phyloP scores from a whole-genome alignment of 2,888 invertebrate species.

The Gibbula magus region DNA sequence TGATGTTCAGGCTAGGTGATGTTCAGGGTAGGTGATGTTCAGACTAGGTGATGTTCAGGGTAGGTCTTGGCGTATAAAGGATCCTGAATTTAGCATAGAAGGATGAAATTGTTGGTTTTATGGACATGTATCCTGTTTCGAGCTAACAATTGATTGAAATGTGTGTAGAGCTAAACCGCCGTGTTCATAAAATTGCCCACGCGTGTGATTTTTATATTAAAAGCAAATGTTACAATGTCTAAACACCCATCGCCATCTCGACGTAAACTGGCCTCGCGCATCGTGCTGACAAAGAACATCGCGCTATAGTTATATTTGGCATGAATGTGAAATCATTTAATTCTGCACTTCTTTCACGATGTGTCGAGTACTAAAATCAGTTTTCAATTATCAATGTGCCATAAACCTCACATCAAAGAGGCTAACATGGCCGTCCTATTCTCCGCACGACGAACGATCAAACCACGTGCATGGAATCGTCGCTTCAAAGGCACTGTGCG shows the following conservation, averaged over 20 bases:
- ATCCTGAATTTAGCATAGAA: too few relatives aligned
- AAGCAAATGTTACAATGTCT: not conserved
- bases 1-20: too few relatives aligned
- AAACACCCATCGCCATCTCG: not conserved
- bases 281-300: not conserved
- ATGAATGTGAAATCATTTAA: constrained; percentile 25
- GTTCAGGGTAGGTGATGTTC: too few relatives aligned
- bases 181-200: not conserved
- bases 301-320: not conserved
- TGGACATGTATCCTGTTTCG: not conserved
- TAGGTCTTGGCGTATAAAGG: too few relatives aligned
- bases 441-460: not conserved
- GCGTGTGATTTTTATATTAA: not conserved
- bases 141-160: not conserved
- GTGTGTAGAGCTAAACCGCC: not conserved
- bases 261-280: not conserved
- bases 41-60: too few relatives aligned
- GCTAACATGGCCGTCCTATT: not conserved
- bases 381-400: constrained; percentile 21
- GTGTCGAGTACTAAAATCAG: constrained; percentile 18
- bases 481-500: not conserved
- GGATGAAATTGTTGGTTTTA: not conserved
- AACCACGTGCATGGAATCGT: constrained; percentile 10
- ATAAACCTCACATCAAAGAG: constrained; percentile 13
- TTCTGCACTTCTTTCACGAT: constrained; percentile 20